phyloP scores from a whole-genome alignment of 2,888 invertebrate species.

The Drosophila parthenogenetica region DNA sequence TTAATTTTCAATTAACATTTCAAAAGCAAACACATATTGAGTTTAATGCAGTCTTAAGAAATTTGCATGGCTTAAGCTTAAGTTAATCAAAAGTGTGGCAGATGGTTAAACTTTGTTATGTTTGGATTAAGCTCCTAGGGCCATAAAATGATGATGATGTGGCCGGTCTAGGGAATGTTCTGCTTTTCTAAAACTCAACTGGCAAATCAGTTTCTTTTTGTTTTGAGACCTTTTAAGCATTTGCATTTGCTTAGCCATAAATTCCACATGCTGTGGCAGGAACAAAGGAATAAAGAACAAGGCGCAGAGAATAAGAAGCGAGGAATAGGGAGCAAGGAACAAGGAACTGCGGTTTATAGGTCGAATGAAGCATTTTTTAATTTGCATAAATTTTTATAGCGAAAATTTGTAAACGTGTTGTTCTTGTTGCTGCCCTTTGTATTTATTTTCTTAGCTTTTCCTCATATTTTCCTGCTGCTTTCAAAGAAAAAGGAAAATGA shows the following conservation, averaged over 20 bases:
- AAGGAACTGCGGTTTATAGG: conserved; percentile 32
- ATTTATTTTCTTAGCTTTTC: conserved; percentile 15
- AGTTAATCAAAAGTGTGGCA: conserved; percentile 37
- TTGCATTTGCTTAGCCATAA: conserved; percentile 60
- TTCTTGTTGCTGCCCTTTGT: neutral
- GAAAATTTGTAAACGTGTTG: conserved; percentile 57
- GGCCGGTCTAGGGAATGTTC: conserved; percentile 15
- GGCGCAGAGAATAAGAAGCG: neutral
- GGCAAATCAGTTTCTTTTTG: conserved; percentile 37
- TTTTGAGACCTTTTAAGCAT: conserved; percentile 24
- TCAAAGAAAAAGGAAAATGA: conserved; percentile 41
- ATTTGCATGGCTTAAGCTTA: neutral
- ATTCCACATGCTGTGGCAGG: conserved; percentile 55
- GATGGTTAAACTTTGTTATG: conserved; percentile 30
- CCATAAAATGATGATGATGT: conserved; percentile 44
- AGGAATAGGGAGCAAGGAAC: conserved; percentile 7
- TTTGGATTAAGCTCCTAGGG: conserved; percentile 15
- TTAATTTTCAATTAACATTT: neutral
- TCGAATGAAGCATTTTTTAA: conserved; percentile 56
- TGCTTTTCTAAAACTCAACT: conserved; percentile 17
- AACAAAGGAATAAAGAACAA: conserved; percentile 7
- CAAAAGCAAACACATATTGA: neutral
- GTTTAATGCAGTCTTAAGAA: conserved; percentile 5
- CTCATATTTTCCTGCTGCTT: conserved; percentile 2
- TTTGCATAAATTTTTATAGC: conserved; percentile 74